Percentiles rank a stretch among this genome's conserved stretches.
phyloP scores from a whole-genome alignment of 2,113 vertebrate genomes.

The Chloebia gouldiae region DNA sequence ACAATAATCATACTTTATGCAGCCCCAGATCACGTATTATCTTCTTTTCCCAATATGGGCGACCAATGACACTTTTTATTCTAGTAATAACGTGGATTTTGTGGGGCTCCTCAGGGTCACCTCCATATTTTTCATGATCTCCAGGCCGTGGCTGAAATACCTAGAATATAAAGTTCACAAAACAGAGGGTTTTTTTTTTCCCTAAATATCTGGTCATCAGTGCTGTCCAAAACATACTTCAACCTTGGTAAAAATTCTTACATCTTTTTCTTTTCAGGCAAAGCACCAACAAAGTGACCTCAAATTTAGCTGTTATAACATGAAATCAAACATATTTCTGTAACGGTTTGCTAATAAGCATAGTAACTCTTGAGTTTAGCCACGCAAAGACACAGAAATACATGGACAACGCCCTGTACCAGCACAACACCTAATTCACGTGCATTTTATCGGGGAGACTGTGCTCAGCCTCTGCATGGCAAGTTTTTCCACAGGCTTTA shows the following conservation, averaged over 20 bases:
- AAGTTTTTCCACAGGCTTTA: background rate
- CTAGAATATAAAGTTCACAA: conserved; percentile 64
- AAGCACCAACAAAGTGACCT: background rate
- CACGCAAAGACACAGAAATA: background rate
- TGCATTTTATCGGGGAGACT: background rate
- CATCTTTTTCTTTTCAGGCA: background rate
- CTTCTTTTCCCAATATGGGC: conserved; percentile 95
- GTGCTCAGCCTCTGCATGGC: background rate
- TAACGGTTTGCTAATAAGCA: background rate
- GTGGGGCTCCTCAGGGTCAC: conserved; percentile 90
- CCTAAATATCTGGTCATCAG: background rate
- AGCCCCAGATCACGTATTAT: conserved; percentile 82
- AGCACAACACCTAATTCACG: background rate
- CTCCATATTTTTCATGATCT: conserved; percentile 92
- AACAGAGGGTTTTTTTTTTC: background rate
- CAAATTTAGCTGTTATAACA: background rate
- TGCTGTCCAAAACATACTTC: background rate
- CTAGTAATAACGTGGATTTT: conserved; percentile 90
- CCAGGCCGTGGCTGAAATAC: conserved; percentile 81
- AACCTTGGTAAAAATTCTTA: background rate
- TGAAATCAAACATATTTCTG: background rate
- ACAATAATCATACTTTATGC: conserved; percentile 77
- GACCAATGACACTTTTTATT: conserved; percentile 79
- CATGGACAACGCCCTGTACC: background rate
- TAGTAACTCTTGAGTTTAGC: background rate